These are phyloP conservation scores for Lasaia peninsularis DNA, from an alignment of 1,140 invertebrate genomes.

Conservation along the genomic window DNA sequence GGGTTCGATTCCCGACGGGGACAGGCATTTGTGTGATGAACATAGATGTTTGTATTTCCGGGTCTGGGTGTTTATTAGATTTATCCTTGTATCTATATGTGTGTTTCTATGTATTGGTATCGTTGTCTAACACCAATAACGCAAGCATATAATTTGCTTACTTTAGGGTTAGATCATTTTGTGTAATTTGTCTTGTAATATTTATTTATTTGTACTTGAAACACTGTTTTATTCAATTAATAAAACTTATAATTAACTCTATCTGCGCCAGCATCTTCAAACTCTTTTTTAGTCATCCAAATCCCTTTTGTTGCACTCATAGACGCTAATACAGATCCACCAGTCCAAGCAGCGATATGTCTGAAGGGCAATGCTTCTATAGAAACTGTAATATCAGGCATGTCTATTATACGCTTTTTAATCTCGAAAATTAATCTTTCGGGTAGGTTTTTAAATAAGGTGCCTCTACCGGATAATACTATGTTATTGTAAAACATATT, in stretches of 20 bases:
- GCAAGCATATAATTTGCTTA: no score
- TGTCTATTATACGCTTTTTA: slow-evolving; percentile 79
- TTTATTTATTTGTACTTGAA: no score
- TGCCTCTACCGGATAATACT: slow-evolving; percentile 87
- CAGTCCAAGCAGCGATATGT: slow-evolving; percentile 87
- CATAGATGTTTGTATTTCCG: no score
- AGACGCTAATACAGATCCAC: slow-evolving; percentile 87
- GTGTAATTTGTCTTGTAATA: no score
- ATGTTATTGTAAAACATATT: slow-evolving; percentile 90
- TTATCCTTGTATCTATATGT: no score
- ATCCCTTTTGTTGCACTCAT: slow-evolving; percentile 86
- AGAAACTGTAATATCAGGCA: slow-evolving; percentile 87
- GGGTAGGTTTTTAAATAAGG: slow-evolving; percentile 87
- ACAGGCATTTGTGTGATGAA: no score
- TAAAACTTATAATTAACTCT: slow-evolving; percentile 66
- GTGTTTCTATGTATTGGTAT: no score
- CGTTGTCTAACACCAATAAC: no score
- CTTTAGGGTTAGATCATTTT: no score
- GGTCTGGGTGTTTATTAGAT: no score
- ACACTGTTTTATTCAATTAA: neutral
- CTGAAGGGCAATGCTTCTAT: slow-evolving; percentile 92
- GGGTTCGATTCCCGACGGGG: no score
- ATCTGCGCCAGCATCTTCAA: slow-evolving; percentile 84
- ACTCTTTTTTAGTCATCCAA: slow-evolving; percentile 87
- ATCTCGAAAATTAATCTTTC: slow-evolving; percentile 90